Evolutionary conservation across 2,113 vertebrate species (phyloP), one percentile per base, ranked within the genome.

Genomic region (Brachionichthys hirsutus): DNA sequence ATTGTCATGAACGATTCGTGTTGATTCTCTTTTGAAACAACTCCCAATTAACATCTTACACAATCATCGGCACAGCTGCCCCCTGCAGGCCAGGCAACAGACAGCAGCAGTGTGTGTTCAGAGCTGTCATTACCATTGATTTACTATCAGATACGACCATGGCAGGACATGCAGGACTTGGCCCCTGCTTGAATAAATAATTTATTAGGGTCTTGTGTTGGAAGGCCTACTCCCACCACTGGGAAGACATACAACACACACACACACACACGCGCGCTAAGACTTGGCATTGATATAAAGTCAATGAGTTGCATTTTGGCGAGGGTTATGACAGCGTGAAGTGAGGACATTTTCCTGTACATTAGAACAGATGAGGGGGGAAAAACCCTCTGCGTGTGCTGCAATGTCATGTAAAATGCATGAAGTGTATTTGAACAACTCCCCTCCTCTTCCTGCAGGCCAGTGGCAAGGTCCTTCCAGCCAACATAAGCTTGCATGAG

Each of bases 151-250:
- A 30, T 34, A 58, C 34, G 58, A 69, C 68, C 70, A 67, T 49
- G 64, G 65, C 48, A 57, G 65, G 70, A 54, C 66, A 62, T 65
- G 60, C 42, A 59, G 77, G 64, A 40, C 58, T 41, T 30, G 60
- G 36, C 42, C 73, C 74, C 66, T 41, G n/a, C n/a, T n/a, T n/a
- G n/a, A n/a, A n/a, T n/a, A 75, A 82, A 87, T 88, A 80, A 86
- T 75, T 60, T 42, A 84, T 77, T n/a, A 52, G 42, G 64, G 47
- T 70, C 52, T 58, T 65, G 68, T 70, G 67, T 72, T 63, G 43
- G 51, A 61, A 49, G 46, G 57, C 36, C 24, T 36, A n/a, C 62
- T 49, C 62, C 48, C 22, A 44, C 46, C 54, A 24, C 51, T 30
- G 24, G 24, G 11, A 45, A 47, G 14, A 59, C 2, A 15, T 12